Base-by-base conservation (phyloP, 2,797 vertebrate species). In the Etheostoma perlongum region DNA sequence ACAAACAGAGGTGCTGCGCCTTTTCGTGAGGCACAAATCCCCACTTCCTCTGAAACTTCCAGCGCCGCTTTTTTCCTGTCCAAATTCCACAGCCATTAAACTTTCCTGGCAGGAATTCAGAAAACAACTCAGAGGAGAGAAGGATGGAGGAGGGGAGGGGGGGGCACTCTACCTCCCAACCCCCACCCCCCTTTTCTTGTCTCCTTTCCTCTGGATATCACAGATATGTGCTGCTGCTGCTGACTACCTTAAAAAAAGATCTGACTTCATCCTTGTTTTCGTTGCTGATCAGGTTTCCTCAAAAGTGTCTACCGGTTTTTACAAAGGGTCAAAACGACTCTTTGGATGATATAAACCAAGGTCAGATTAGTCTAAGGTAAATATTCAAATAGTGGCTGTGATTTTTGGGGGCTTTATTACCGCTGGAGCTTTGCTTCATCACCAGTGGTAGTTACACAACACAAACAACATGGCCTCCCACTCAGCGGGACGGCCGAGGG, bases 61-160 rank as follows among this genome's bases (percentile, higher is more conserved):
- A 96, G 95, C 86, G 86, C 90, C 86, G 93, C 95, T 95, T 94
- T 95, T 94, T 96, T 96, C 96, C 96, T 95, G 95, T 96, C 95
- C 94, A 95, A 96, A 98, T 97, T 98, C 97, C 96, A 97, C 94
- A 97, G 96, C 95, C 96, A 96, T 98, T 96, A 97, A 96, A 96
- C 96, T 97, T 97, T 97, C 96, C 97, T 97, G 97, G 97, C 97
- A 93, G 84, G 74, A 73, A 86, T 93, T 94, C 94, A 96, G 93
- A 95, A 95, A 95, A 94, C 93, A 95, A 93, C 88, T 88, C 88
- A 90, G 87, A 95, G 87, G 85, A 89, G 86, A 89, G 86, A 86
- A 85, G 76, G 82, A 84, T 81, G 70, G 77, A 70, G 82, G 78
- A 67, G 64, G 75, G 62, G 75, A 51, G 4, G 36, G 40, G 7